Percentiles rank a stretch among this genome's conserved stretches.
phyloP scores from a whole-genome alignment of 2,797 vertebrate species.

The Siniperca undulata region DNA sequence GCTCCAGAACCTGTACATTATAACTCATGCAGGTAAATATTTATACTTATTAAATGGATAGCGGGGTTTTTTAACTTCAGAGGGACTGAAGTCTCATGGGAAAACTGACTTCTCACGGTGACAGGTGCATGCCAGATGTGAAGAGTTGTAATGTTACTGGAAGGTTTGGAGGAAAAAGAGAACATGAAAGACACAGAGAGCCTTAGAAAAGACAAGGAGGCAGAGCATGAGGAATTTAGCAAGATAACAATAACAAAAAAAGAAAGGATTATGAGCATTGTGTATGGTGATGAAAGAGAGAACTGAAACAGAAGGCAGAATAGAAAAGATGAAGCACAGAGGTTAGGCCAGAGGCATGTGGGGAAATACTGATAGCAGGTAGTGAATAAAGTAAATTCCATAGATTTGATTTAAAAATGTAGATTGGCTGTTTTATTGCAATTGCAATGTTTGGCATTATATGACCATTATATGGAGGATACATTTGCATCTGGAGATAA shows the following conservation, averaged over 20 bases:
- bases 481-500: background rate
- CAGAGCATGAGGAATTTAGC: constrained; percentile 22
- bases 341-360: background rate
- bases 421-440: background rate
- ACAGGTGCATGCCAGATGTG: constrained; percentile 78
- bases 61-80: constrained; percentile 9
- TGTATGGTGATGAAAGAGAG: constrained; percentile 24
- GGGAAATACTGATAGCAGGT: background rate
- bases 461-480: background rate
- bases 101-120: constrained; percentile 26
- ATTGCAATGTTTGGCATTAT: background rate
- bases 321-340: background rate
- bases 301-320: background rate
- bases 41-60: constrained; percentile 26
- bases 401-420: background rate
- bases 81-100: constrained; percentile 28
- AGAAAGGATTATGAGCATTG: constrained; percentile 9
- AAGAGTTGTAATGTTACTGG: constrained; percentile 18
- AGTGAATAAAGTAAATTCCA: background rate
- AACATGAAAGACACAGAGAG: constrained; percentile 4
- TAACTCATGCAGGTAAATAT: constrained; percentile 41
- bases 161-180: background rate
- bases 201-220: constrained; percentile 28
- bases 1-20: background rate
- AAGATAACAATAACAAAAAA: constrained; percentile 15